Conservation (phyloP, 1,140 invertebrate genomes). For the Papilio dardanus region DNA sequence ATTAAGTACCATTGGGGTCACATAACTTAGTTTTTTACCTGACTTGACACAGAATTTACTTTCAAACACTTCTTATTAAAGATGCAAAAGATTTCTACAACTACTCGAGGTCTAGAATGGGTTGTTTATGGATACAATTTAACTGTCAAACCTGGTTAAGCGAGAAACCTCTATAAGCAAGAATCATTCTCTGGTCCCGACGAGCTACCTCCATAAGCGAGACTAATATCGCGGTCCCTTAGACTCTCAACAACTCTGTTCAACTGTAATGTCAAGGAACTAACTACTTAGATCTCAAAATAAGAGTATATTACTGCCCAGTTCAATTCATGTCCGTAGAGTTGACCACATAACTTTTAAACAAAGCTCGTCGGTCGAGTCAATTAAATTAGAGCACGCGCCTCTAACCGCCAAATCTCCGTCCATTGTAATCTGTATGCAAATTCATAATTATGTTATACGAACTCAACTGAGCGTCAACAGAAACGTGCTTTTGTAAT, state of each 20-base stretch:
- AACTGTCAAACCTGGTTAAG: neutral
- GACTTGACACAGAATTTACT: no score
- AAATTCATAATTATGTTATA: constrained; percentile 23
- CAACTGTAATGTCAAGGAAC: neutral
- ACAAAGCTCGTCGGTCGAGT: constrained; percentile 1
- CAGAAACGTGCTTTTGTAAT: constrained; percentile 2
- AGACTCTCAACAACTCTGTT: no score
- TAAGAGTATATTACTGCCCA: neutral
- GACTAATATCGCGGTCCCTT: no score
- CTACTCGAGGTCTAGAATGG: no score
- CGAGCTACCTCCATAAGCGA: no score
- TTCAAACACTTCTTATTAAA: no score
- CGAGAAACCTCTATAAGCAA: no score
- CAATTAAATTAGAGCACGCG: constrained; percentile 6
- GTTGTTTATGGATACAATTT: neutral
- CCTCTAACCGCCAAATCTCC: constrained; percentile 19
- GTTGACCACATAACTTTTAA: constrained; percentile 7
- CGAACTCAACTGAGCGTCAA: constrained; percentile 9
- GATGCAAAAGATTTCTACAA: neutral
- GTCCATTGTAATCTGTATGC: constrained; percentile 19
- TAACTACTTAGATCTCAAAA: neutral
- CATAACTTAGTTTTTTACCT: no score
- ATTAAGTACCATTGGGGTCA: no score
- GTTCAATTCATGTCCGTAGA: neutral
- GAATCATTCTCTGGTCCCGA: no score